These are phyloP conservation scores for Calypte anna DNA, from an alignment of 2,113 vertebrate species.

Conservation along the genomic window DNA sequence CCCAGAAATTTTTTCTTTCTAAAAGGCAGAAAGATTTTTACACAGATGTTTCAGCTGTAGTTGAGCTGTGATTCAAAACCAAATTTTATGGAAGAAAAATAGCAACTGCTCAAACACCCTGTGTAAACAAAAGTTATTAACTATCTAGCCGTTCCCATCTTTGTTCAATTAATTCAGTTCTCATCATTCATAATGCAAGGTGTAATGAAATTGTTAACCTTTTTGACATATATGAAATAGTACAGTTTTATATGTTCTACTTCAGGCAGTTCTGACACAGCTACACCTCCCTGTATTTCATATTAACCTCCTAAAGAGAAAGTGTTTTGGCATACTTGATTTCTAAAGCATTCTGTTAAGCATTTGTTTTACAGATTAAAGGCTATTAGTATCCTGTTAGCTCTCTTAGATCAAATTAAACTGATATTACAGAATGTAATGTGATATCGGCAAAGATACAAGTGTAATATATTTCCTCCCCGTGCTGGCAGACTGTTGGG, in stretches of 20 bases:
- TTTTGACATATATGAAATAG: neutral
- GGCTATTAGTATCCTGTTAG: neutral
- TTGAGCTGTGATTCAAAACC: neutral
- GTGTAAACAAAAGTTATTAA: neutral
- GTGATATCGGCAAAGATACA: neutral
- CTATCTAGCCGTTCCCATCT: neutral
- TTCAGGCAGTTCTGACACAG: neutral
- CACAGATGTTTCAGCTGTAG: neutral
- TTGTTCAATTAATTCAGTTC: neutral
- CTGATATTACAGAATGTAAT: neutral
- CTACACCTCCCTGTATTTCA: neutral
- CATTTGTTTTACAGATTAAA: neutral
- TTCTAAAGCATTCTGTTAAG: neutral
- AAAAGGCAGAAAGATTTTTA: neutral
- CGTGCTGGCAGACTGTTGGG: neutral
- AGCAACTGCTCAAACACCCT: neutral
- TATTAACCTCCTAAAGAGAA: neutral
- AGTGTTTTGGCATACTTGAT: neutral
- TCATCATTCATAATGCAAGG: neutral
- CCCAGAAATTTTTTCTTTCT: neutral
- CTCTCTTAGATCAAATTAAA: neutral
- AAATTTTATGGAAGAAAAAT: neutral
- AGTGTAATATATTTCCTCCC: neutral
- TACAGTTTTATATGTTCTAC: neutral
- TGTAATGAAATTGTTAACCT: neutral